phyloP scores from a whole-genome alignment of 2,797 vertebrate genomes.

The Pelodytes ibericus region DNA sequence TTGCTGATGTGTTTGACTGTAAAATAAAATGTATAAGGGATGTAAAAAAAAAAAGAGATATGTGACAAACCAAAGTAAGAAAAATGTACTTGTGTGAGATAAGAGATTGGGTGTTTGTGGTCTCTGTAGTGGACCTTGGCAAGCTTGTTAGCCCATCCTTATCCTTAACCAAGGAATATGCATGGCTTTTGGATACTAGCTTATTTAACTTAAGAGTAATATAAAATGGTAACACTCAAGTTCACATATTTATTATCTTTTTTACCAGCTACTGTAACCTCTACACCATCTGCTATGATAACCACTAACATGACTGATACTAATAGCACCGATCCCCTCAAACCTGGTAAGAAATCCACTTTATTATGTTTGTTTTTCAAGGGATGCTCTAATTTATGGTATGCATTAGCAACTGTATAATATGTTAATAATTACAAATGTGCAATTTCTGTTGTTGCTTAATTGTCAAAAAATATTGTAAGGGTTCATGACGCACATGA shows the following conservation, averaged over 20 bases:
- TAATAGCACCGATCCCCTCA: constrained; percentile 79
- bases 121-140: background rate
- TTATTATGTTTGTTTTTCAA: constrained; percentile 65
- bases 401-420: too few relatives aligned
- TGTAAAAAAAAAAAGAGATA: too few relatives aligned
- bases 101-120: background rate
- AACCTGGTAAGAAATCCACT: constrained; percentile 79
- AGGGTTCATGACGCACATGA: too few relatives aligned
- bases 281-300: constrained; percentile 78
- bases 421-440: too few relatives aligned
- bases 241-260: constrained; percentile 78
- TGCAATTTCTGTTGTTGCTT: too few relatives aligned
- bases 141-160: background rate
- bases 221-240: constrained; percentile 65
- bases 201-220: constrained; percentile 20
- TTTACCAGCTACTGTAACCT: constrained; percentile 83
- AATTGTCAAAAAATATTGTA: too few relatives aligned
- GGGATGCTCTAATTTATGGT: background rate
- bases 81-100: background rate
- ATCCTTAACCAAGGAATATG: background rate
- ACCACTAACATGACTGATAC: constrained; percentile 86
- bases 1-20: too few relatives aligned
- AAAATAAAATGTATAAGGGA: too few relatives aligned
- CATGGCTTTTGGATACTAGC: background rate
- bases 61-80: background rate